Evolutionary conservation across 2,113 vertebrate species (phyloP).

Genomic region (Jacana jacana): DNA sequence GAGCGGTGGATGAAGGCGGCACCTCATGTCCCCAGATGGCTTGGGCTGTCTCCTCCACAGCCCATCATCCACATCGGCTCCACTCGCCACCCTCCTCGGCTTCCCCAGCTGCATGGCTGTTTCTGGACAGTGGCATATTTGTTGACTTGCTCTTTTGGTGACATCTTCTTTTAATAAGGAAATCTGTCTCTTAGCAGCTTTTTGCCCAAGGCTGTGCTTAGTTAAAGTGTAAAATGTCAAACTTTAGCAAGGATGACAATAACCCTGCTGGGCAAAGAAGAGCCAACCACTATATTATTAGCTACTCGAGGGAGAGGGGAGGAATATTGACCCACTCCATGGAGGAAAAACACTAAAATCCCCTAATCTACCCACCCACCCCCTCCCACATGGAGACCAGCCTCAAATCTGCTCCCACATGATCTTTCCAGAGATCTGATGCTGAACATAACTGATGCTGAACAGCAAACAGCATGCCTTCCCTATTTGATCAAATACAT

Average conservation of each 20-base stretch:
- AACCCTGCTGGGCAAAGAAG: conserved; percentile 70
- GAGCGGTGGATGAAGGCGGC: not conserved
- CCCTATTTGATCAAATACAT: not conserved
- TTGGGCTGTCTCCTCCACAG: not conserved
- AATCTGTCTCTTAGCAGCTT: conserved; percentile 76
- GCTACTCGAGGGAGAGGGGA: conserved; percentile 44
- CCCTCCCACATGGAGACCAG: not conserved
- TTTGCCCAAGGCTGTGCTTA: conserved; percentile 76
- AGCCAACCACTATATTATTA: conserved; percentile 68
- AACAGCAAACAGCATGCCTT: not conserved
- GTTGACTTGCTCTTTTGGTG: conserved; percentile 79
- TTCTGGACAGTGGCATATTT: conserved; percentile 70
- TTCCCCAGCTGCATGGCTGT: conserved; percentile 7
- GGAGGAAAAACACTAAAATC: not conserved
- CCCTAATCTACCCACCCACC: not conserved
- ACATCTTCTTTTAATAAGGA: conserved; percentile 79
- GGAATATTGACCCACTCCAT: not conserved
- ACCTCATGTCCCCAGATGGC: not conserved
- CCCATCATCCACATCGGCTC: not conserved
- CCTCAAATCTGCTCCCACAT: not conserved
- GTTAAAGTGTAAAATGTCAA: conserved; percentile 82
- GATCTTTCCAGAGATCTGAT: not conserved
- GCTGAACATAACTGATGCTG: not conserved
- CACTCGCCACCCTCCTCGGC: rapidly evolving
- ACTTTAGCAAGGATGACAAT: conserved; percentile 77